Base-by-base conservation (phyloP, 2,113 vertebrate genomes). In the Gorsachius goisagi region DNA sequence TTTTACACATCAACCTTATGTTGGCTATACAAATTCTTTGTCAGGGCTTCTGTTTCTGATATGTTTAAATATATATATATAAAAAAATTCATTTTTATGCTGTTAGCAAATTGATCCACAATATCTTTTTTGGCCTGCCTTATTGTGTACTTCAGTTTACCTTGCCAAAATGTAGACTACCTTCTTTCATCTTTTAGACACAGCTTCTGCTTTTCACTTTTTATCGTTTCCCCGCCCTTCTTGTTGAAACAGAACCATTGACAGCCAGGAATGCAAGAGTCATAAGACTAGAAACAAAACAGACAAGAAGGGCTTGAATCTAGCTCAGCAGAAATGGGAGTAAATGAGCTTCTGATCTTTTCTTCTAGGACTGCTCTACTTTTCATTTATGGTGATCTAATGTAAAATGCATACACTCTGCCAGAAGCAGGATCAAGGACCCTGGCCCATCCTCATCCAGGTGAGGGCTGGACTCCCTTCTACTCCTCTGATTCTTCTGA, bases 371-470 rank as follows among this genome's bases (percentile, higher is more conserved):
- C 6, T 27, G 7, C 1, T 90, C 12, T 73, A 14, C 11, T 76
- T 86, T 90, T 67, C 15, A 52, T 2, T 55, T 55, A 27, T 4
- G 8, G 22, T 59, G 13, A 47, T 47, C 17, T 72, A 32, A 63
- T 37, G 3, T 59, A n/a, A 85, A 85, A 79, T 56, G 15, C 9
- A 30, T 26, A 35, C 3, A 15, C 6, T 87, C 26, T 73, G 4
- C 9, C 30, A 86, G 45, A 76, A 77, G 45, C 50, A 77, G 16
- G 30, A 62, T 35, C 15, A 49, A 68, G 27, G 23, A 56, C 18
- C 1, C 8, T 30, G 47, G 15, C 22, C 15, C 3, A 0, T 37
- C 30, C 7, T 41, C 30, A 21, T 8, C 7, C 23, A 56, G 9
- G 7, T 33, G 30, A 56, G 12, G 23, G 6, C 6, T 52, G 20